Evolutionary conservation across 2,888 invertebrate species (phyloP).

Genomic region (Mechanitis messenoides): DNA sequence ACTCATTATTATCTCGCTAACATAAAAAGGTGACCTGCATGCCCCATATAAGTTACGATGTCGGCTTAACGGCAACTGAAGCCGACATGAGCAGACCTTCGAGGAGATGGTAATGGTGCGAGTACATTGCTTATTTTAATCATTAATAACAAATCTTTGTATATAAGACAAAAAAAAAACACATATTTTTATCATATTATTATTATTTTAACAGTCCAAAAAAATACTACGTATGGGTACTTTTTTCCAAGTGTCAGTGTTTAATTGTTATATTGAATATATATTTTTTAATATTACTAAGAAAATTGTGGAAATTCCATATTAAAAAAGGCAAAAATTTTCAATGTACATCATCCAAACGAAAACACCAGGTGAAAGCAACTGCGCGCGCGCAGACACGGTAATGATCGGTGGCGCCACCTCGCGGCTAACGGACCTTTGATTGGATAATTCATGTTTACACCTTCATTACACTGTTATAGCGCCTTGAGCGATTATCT

Average conservation of each 20-base stretch:
- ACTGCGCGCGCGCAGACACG: slow-evolving; percentile 48
- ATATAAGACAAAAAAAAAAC: no score
- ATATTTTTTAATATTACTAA: no score
- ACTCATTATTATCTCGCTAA: slow-evolving; percentile 12
- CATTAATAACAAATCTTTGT: no score
- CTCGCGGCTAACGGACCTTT: slow-evolving; percentile 55
- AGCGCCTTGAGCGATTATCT: slow-evolving; percentile 26
- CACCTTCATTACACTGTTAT: slow-evolving; percentile 47
- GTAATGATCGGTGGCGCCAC: slow-evolving; percentile 60
- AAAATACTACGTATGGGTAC: no score
- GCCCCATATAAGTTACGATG: slow-evolving; percentile 25
- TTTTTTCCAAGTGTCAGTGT: no score
- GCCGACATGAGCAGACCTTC: slow-evolving; percentile 8
- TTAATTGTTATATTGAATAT: no score
- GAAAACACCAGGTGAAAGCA: background rate
- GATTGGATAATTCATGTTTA: slow-evolving; percentile 68
- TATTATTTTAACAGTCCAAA: no score
- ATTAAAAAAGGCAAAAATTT: no score
- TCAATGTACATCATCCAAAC: no score
- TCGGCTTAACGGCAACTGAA: slow-evolving; percentile 22
- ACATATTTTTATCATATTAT: no score
- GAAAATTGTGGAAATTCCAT: no score
- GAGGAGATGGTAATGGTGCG: background rate
- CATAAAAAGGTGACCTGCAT: slow-evolving; percentile 24
- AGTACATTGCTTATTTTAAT: slow-evolving; percentile 9